These are phyloP conservation scores for Meteorus colon DNA, from an alignment of 2,888 invertebrate species.

Conservation along the genomic window DNA sequence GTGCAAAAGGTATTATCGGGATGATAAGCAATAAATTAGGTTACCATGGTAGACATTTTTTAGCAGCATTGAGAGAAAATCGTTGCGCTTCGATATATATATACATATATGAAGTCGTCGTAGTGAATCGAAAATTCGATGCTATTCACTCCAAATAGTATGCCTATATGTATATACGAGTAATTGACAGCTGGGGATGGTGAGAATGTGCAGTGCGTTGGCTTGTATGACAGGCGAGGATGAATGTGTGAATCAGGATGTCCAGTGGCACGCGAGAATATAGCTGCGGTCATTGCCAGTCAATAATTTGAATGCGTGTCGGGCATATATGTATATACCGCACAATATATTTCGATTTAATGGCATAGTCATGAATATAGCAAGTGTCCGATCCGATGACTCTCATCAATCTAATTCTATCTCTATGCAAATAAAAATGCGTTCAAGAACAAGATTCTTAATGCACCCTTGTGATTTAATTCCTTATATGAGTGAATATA, in stretches of 20 bases:
- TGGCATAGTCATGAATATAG: neutral
- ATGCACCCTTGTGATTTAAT: too few relatives aligned
- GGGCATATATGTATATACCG: neutral
- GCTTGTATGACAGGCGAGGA: slow-evolving; percentile 17
- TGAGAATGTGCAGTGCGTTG: slow-evolving; percentile 14
- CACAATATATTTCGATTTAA: slow-evolving; percentile 10
- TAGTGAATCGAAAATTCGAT: slow-evolving; percentile 33
- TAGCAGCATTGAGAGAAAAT: too few relatives aligned
- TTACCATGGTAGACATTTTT: slow-evolving; percentile 27
- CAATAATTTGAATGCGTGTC: slow-evolving; percentile 7
- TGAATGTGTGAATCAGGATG: slow-evolving; percentile 29
- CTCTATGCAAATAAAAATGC: neutral
- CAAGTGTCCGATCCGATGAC: neutral
- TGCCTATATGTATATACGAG: neutral
- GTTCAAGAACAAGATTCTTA: too few relatives aligned
- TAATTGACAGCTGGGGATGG: slow-evolving; percentile 33
- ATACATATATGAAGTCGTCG: slow-evolving; percentile 18
- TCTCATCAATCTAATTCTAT: neutral
- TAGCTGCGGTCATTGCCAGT: slow-evolving; percentile 28
- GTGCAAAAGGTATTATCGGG: slow-evolving; percentile 42
- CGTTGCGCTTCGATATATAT: slow-evolving; percentile 5
- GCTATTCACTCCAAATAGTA: neutral
- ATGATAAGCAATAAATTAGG: slow-evolving; percentile 50
- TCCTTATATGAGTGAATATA: too few relatives aligned
- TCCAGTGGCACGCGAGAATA: slow-evolving; percentile 29